Evolutionary conservation across 1,140 invertebrate species (phyloP), one percentile per base, ranked within the genome.

Genomic region (Heliconius nattereri): DNA sequence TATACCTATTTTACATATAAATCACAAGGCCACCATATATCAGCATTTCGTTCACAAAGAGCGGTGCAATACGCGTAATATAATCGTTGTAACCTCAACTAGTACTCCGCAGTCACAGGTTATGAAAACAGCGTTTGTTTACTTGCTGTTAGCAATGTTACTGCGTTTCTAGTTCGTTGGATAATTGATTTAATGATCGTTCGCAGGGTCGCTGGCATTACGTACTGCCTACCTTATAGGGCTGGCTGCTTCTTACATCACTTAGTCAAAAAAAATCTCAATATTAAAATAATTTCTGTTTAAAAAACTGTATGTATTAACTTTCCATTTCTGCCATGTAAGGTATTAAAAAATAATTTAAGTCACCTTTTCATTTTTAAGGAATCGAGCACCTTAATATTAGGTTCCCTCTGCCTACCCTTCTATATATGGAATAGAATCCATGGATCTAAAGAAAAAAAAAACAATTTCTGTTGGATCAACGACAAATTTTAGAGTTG

Each of bases 71-170:
- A 52, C 7, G 19, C 13, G 19, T 23, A 54, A 54, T 54, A 57
- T 66, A 66, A 60, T 84, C 76, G 75, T 49, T 76, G 75, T 85
- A 88, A 86, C 86, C 86, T 85, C 60, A 66, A 57, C 20, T 23
- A 2, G 49, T 20, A 52, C 16, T 19, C 20, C 49, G 49, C 57
- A 66, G 57, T 66, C 79, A 77, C 75, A 78, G 86, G 85, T 86
- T 85, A 86, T 80, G 76, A 83, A 82, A 85, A 87, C 83, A 85
- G 57, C 77, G 75, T 83, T 83, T 87, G 82, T 87, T 87, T 85
- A 84, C 70, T 66, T 29, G 60, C 60, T 73, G 74, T 49, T 81
- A 66, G 73, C 76, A 76, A 72, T 79, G 70, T 79, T 79, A 76
- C 78, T 72, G 78, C 54, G 85, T 83, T 84, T 84, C 81, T 81